These are phyloP conservation scores for Bruchidius siliquastri DNA, from an alignment of 2,888 invertebrate genomes.

Conservation along the genomic window DNA sequence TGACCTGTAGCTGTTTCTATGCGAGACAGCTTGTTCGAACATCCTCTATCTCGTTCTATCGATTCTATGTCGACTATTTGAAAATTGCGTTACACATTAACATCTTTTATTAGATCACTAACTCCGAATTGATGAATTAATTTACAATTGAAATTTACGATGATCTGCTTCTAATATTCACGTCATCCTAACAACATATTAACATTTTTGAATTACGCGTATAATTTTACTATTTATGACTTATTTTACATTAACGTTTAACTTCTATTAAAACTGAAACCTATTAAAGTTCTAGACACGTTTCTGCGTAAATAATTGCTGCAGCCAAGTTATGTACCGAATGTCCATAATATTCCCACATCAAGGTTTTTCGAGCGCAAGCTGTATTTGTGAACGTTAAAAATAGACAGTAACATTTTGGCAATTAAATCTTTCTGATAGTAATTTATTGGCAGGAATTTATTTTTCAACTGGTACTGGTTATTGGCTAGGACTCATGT, in stretches of 20 bases:
- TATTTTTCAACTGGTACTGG: not conserved
- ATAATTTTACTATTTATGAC: too few species aligned
- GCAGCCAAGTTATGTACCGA: not conserved
- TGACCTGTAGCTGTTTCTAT: too few species aligned
- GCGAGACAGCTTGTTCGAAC: too few species aligned
- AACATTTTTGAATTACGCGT: too few species aligned
- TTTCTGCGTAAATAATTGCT: not conserved
- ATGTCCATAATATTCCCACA: not conserved
- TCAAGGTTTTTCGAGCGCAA: not conserved
- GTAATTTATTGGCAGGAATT: not conserved
- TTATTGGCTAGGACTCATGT: not conserved
- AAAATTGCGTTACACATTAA: not conserved
- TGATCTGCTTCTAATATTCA: not conserved
- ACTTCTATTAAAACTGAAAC: too few species aligned
- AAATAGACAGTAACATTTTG: not conserved
- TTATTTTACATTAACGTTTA: too few species aligned
- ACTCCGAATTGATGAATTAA: not conserved
- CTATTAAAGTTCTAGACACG: too few species aligned
- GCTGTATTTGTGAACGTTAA: not conserved
- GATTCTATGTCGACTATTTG: too few species aligned
- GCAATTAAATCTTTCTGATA: not conserved
- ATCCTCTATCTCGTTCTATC: too few species aligned
- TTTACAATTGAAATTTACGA: not conserved
- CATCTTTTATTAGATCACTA: not conserved
- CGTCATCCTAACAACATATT: not conserved